phyloP scores from a whole-genome alignment of 1,140 invertebrate genomes.

The Mactra quadrangularis region DNA sequence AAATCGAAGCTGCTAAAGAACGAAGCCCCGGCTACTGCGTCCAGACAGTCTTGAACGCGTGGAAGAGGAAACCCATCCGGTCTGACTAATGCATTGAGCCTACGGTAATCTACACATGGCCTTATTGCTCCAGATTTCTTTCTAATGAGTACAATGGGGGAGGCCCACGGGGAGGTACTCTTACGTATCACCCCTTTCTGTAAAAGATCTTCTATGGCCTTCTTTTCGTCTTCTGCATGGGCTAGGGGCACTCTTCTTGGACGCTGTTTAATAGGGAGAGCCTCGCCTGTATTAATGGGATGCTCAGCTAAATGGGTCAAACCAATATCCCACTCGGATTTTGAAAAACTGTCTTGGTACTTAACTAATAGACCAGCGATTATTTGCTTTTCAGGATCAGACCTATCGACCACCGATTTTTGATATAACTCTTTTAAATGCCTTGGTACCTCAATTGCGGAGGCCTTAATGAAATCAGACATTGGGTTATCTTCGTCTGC shows the following conservation, averaged over 20 bases:
- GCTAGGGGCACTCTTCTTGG: constrained; percentile 5
- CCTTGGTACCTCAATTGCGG: not conserved
- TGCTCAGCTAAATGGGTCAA: constrained; percentile 24
- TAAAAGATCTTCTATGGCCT: constrained; percentile 4
- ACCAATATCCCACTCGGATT: constrained; percentile 23
- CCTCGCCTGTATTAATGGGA: constrained; percentile 23
- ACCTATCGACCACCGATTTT: not conserved
- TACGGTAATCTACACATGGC: constrained; percentile 12
- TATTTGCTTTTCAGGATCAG: not conserved
- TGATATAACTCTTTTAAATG: not conserved
- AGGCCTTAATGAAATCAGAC: too few relatives aligned
- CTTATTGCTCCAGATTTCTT: constrained; percentile 24
- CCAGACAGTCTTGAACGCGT: constrained; percentile 17
- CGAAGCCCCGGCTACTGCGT: constrained; percentile 27
- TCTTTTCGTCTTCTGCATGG: constrained; percentile 8
- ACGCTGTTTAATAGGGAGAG: constrained; percentile 23
- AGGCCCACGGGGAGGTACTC: constrained; percentile 10
- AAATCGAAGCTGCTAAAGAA: too few relatives aligned
- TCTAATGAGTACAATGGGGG: constrained; percentile 7
- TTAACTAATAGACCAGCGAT: not conserved
- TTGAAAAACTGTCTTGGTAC: constrained; percentile 5
- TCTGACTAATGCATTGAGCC: constrained; percentile 14
- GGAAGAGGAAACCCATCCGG: constrained; percentile 30
- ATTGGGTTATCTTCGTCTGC: not conserved
- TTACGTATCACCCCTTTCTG: constrained; percentile 1